Base-by-base conservation (phyloP, 2,888 invertebrate genomes). In the Camponotus fellah region DNA sequence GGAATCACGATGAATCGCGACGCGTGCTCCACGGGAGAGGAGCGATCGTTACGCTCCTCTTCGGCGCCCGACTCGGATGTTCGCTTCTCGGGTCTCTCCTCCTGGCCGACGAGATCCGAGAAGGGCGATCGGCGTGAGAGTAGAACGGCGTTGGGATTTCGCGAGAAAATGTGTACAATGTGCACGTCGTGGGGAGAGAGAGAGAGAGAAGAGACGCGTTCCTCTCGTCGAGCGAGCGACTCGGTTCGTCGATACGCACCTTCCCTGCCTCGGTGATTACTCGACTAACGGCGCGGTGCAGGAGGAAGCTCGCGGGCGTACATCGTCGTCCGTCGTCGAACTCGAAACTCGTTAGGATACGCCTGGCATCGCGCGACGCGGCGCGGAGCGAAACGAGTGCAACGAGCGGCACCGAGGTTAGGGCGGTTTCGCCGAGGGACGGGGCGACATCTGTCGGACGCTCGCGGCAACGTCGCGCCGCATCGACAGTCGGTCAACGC, bases 381-480 rank as follows among this genome's bases (percentile, higher is more conserved):
- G 40, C 77, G 71, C 79, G 43, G 77, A 37, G 58, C 79, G 79
- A 71, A 69, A 21, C 71, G 72, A 49, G 37, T 37, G 69, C 77
- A 68, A 84, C 62, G 75, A 82, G 68, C 89, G 82, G 82, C n/a
- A 8, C 85, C 85, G 89, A 89, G 89, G 90, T 89, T 89, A 87
- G 85, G 82, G 60, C 68, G 14, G 71, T 49, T 49, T 83, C 79
- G 84, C 85, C 83, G 83, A 81, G 58, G 83, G 89, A 86, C 53
- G 81, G 84, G 37, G 40, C 83, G 88, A 88, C 92, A 91, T 91
- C 92, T 92, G 92, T 91, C 92, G 88, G 89, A 87, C 86, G 86
- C 86, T 62, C 83, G 87, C 84, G 85, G 86, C 87, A 87, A 84
- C 90, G 86, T 86, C 49, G 66, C 4, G 6, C 21, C 1, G 17